A percentile compares a stretch with the other conserved stretches of the same genome.
phyloP scores from a whole-genome alignment of 2,113 vertebrate species.

The Callospermophilus lateralis region DNA sequence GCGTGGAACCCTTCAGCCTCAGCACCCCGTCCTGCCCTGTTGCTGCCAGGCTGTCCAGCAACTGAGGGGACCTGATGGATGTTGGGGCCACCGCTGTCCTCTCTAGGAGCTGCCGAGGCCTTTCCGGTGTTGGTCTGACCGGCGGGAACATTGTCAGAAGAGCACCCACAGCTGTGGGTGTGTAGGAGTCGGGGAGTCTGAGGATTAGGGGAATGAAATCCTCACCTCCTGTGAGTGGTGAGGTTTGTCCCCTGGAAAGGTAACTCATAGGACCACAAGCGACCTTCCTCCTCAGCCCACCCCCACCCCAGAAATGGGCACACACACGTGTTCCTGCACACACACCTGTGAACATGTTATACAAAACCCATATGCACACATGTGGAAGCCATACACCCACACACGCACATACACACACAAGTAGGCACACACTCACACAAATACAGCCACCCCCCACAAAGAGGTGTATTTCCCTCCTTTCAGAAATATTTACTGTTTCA shows the following conservation, averaged over 20 bases:
- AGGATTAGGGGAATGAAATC: background rate
- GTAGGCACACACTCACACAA: background rate
- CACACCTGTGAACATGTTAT: background rate
- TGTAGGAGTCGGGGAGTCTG: background rate
- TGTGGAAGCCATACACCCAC: background rate
- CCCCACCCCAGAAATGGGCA: background rate
- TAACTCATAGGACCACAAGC: background rate
- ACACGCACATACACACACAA: background rate
- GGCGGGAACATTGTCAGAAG: background rate
- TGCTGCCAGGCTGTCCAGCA: too few relatives aligned
- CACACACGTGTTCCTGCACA: background rate
- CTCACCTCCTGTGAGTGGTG: background rate
- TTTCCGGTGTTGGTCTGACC: background rate
- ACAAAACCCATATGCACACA: background rate
- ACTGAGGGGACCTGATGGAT: fast-evolving
- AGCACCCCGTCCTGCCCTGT: background rate
- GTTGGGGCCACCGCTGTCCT: background rate
- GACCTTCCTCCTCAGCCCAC: background rate
- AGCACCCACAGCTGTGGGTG: too few relatives aligned
- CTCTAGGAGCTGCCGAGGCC: background rate
- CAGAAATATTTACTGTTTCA: conserved; percentile 38
- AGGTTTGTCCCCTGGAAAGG: background rate
- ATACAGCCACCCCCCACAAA: background rate
- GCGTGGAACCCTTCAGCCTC: background rate
- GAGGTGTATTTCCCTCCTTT: background rate